Conservation (phyloP, 2,797 vertebrate species). For the Naso thynnoides region DNA sequence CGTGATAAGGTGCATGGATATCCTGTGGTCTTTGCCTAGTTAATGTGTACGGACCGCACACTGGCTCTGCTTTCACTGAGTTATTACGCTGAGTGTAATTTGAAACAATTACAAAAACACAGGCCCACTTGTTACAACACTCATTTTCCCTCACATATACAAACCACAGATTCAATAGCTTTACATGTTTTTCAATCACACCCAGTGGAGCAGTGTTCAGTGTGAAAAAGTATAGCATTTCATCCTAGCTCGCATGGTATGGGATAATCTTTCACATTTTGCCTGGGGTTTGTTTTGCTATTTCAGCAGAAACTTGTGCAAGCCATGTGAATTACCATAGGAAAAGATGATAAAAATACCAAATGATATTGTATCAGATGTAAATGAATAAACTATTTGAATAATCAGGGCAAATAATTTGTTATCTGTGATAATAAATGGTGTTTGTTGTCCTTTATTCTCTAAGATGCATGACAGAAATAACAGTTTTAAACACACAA, state of each 20-base stretch:
- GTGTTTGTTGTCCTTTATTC: conserved; percentile 66
- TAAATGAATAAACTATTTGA: conserved; percentile 83
- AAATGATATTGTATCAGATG: conserved; percentile 81
- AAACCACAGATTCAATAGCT: conserved; percentile 87
- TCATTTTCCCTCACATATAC: conserved; percentile 85
- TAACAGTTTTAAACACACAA: conserved; percentile 72
- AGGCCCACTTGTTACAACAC: conserved; percentile 87
- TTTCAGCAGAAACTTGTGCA: conserved; percentile 88
- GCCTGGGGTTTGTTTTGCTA: conserved; percentile 89
- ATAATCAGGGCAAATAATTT: conserved; percentile 80
- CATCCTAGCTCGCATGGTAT: conserved; percentile 84
- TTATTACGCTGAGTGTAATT: conserved; percentile 85
- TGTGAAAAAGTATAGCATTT: conserved; percentile 87
- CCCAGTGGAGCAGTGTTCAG: conserved; percentile 86
- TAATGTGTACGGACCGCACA: conserved; percentile 76
- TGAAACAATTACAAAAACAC: conserved; percentile 89
- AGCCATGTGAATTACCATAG: conserved; percentile 86
- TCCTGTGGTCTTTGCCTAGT: conserved; percentile 76
- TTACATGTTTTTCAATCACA: conserved; percentile 88
- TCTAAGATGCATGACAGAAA: conserved; percentile 72
- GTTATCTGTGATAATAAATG: conserved; percentile 78
- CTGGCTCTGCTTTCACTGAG: conserved; percentile 79
- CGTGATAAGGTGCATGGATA: conserved; percentile 77
- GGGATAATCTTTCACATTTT: conserved; percentile 88
- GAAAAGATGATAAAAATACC: conserved; percentile 78